Evolutionary conservation across 2,113 vertebrate species (phyloP), one percentile per base, ranked within the genome.

Genomic region (Balaenoptera acutorostrata): DNA sequence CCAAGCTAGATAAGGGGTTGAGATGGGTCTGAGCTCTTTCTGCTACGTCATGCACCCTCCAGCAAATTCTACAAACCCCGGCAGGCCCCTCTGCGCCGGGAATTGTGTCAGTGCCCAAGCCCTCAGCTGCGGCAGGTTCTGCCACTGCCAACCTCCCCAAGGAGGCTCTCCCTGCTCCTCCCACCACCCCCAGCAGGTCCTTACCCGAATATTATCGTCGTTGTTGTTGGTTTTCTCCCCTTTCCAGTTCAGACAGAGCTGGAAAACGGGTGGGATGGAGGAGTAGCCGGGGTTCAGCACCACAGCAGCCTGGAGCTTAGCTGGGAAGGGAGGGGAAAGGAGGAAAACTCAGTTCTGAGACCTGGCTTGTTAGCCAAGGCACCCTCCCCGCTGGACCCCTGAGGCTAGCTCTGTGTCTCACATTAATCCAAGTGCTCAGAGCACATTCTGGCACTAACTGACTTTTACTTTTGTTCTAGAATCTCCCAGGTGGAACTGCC

Each of bases 231-330:
- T 99, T 39, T 99, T 98, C 97, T 99, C 99, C 27, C 99, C 99
- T 97, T 99, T 99, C 99, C 99, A 99, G 98, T 99, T 99, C n/a
- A 99, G 99, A 78, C 98, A 99, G 15, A 99, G 99, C 92, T 99
- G 99, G 98, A 99, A 99, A 77, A 99, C 85, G 0, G 99, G 99
- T 0, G 99, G 99, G 93, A 99, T 97, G 0, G 99, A 99, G 82
- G 99, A 99, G 93, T 99, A 99, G 27, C 99, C 99, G 0, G 99
- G 99, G 88, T 99, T 99, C 96, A 99, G 83, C 92, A 99, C 99
- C 83, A 99, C 99, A 0, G 99, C 99, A 0, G 99, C 99, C 90
- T 99, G 98, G 14, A 99, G 99, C 95, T 99, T 99, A 97, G 99
- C 99, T 99, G 97, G n/a, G 63, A 72, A 52, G 44, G 66, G 41